These are phyloP conservation scores for Genyomyrus donnyi DNA, from an alignment of 2,113 vertebrate species.

Conservation along the genomic window DNA sequence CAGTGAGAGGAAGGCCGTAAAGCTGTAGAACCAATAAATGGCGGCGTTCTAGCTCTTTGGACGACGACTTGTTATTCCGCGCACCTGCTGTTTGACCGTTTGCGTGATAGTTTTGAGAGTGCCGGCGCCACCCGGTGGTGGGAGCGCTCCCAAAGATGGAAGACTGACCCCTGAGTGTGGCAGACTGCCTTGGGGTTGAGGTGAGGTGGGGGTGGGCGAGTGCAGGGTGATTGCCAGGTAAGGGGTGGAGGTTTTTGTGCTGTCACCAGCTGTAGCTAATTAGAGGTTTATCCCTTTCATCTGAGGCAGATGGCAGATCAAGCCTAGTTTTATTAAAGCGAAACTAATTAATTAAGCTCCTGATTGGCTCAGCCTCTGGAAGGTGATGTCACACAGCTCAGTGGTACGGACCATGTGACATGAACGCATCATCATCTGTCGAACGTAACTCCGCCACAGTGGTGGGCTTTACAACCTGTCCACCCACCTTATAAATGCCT, in stretches of 20 bases:
- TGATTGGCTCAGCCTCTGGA: not conserved
- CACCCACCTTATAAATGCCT: not conserved
- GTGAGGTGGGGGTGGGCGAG: not conserved
- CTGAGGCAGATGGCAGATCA: slow-evolving; percentile 8
- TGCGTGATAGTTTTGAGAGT: not conserved
- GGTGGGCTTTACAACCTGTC: not conserved
- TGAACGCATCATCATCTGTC: not conserved
- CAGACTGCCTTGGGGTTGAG: not conserved
- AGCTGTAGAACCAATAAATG: not conserved
- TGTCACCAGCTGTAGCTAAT: not conserved
- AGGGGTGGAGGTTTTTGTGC: not conserved
- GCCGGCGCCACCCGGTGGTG: not conserved
- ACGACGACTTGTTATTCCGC: not conserved
- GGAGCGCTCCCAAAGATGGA: not conserved
- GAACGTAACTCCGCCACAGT: not conserved
- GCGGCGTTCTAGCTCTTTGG: not conserved
- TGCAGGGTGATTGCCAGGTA: not conserved
- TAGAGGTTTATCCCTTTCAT: not conserved
- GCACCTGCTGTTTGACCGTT: slow-evolving; percentile 4
- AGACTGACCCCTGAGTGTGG: not conserved
- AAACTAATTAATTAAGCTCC: not conserved
- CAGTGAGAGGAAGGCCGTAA: not conserved
- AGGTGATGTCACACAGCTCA: not conserved
- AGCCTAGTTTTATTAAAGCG: not conserved
- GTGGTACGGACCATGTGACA: not conserved